Percentiles rank a stretch among this genome's conserved stretches.
phyloP scores from a whole-genome alignment of 2,888 invertebrate species.

The Euzetes globulus region DNA sequence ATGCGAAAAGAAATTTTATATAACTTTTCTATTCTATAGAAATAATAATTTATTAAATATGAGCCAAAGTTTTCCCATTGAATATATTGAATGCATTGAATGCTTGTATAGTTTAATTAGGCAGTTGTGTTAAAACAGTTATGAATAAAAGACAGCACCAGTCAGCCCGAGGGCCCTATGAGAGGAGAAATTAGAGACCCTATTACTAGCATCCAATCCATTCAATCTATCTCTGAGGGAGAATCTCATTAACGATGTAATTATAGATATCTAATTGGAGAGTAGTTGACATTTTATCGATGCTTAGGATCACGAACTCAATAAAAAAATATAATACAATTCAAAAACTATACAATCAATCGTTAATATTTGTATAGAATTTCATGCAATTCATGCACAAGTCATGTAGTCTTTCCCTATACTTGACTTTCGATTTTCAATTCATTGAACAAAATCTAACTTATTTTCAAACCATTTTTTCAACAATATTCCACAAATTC shows the following conservation, averaged over 20 bases:
- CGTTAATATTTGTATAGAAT: background rate
- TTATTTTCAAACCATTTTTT: background rate
- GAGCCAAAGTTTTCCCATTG: background rate
- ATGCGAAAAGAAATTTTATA: background rate
- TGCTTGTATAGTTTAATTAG: constrained; percentile 26
- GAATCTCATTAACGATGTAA: constrained; percentile 28
- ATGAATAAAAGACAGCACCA: constrained; percentile 25
- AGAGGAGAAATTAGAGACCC: constrained; percentile 26
- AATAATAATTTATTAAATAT: background rate
- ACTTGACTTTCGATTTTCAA: background rate
- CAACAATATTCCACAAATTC: background rate
- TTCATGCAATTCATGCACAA: background rate
- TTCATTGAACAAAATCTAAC: background rate
- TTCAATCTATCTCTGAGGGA: background rate
- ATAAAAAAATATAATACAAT: background rate
- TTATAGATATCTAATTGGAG: constrained; percentile 27
- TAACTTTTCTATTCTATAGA: constrained; percentile 1
- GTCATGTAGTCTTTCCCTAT: background rate
- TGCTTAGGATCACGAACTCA: constrained; percentile 14
- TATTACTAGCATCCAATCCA: constrained; percentile 25
- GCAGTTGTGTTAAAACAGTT: constrained; percentile 31
- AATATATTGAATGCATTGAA: constrained; percentile 2
- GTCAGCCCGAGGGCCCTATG: background rate
- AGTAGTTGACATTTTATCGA: constrained; percentile 27
- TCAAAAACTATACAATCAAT: background rate